Conservation (phyloP, 2,797 vertebrate genomes). For the Sebastes hopkinsi region DNA sequence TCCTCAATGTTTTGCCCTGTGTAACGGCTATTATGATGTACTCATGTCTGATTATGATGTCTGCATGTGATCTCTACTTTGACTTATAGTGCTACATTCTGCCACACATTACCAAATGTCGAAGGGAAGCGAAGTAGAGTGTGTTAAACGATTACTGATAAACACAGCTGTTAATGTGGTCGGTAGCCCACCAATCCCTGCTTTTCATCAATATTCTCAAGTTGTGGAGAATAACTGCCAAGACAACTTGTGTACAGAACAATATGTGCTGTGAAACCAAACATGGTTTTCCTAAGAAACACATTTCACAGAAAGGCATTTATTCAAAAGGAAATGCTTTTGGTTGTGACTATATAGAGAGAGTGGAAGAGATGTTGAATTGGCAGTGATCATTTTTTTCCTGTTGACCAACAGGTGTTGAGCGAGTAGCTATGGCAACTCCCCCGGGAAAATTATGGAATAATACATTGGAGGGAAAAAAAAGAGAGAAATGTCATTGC, state of each 20-base stretch:
- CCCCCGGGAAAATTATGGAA: neutral
- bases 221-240: neutral
- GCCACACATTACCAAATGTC: neutral
- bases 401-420: neutral
- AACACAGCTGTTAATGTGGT: neutral
- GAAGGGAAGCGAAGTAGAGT: slow-evolving; percentile 6
- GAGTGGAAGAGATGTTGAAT: neutral
- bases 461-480: neutral
- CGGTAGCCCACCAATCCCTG: neutral
- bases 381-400: neutral
- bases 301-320: neutral
- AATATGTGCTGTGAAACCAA: neutral
- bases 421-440: neutral
- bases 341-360: neutral
- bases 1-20: neutral
- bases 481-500: neutral
- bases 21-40: neutral
- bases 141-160: slow-evolving; percentile 22
- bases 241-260: neutral
- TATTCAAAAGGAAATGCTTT: neutral
- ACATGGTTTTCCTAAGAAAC: neutral
- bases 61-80: neutral
- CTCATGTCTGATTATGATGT: no score
- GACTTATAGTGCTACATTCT: neutral
- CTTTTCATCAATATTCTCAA: slow-evolving; percentile 16